Evolutionary conservation across 2,888 invertebrate genomes (phyloP), one percentile per base, ranked within the genome.

Genomic region (Cataglyphis altisquamis): DNA sequence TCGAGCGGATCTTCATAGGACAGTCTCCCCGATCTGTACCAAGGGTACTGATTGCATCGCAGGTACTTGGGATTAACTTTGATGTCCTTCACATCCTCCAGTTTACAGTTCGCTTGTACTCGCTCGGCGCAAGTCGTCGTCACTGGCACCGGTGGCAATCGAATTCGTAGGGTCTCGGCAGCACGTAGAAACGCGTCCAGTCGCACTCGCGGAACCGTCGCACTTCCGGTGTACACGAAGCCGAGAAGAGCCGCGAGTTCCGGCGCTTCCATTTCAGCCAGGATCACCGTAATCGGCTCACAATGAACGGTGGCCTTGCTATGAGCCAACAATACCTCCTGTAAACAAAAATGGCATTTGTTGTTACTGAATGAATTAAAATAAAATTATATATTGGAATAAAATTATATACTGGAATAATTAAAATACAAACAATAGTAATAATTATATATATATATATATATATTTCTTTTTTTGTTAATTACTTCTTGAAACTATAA

Each of bases 201-300:
- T 84, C 96, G 95, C n/a, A 95, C 95, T 57, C 95, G 95, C n/a
- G 96, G 95, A 41, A 97, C 94, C 4, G 95, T 94, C 0, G 96
- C 96, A 92, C 96, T 96, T 78, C 97, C 97, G 60, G 96, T 96
- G 92, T 97, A 97, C 86, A 97, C 96, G 91, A 97, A 97, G 91
- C 96, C 96, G 60, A 97, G 95, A 10, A 97, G 95, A 18, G 96
- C 95, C 0, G 96, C 96, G 95, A 97, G 96, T 86, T 96, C 96
- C 81, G 96, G 96, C 77, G 96, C 95, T 89, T 96, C 96, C 83
- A 97, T 95, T 90, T 97, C 97, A 36, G 97, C 96, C 73, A 97
- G 95, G 85, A 97, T 96, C 70, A 97, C 95, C 67, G 96, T 96
- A 60, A 96, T 96, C n/a, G 96, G 96, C 68, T 96, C 95, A 85